phyloP scores from a whole-genome alignment of 2,797 vertebrate genomes.

The Novumbra hubbsi region DNA sequence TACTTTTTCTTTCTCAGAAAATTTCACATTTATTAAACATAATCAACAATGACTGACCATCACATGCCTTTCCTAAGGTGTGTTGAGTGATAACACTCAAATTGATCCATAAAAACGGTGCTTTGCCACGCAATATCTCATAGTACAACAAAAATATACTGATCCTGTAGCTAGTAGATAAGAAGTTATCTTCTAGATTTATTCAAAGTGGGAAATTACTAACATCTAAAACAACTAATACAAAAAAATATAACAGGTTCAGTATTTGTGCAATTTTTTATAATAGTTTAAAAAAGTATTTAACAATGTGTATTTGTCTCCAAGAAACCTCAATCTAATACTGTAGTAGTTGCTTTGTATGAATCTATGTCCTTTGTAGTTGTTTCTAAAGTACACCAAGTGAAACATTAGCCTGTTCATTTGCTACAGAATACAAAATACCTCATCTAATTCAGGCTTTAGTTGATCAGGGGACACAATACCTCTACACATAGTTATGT shows the following conservation, averaged over 20 bases:
- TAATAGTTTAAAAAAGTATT: conserved; percentile 24
- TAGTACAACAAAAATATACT: conserved; percentile 27
- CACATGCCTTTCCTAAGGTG: conserved; percentile 25
- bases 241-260: conserved; percentile 38
- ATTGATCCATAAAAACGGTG: conserved; percentile 13
- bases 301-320: conserved; percentile 38
- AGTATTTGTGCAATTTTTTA: conserved; percentile 30
- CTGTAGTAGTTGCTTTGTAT: background rate
- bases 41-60: conserved; percentile 30
- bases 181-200: conserved; percentile 24
- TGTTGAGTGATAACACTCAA: conserved; percentile 18
- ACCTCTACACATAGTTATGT: background rate
- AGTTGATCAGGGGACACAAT: background rate
- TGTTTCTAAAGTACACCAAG: background rate
- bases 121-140: conserved; percentile 7
- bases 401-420: background rate
- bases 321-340: background rate
- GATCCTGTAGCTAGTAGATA: conserved; percentile 23
- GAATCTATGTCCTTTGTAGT: background rate
- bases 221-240: conserved; percentile 55
- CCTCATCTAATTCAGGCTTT: conserved; percentile 20
- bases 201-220: conserved; percentile 40
- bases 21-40: conserved; percentile 60
- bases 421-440: conserved; percentile 28
- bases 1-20: conserved; percentile 43